Evolutionary conservation across 1,140 invertebrate genomes (phyloP).

Genomic region (Plutomurus gul): DNA sequence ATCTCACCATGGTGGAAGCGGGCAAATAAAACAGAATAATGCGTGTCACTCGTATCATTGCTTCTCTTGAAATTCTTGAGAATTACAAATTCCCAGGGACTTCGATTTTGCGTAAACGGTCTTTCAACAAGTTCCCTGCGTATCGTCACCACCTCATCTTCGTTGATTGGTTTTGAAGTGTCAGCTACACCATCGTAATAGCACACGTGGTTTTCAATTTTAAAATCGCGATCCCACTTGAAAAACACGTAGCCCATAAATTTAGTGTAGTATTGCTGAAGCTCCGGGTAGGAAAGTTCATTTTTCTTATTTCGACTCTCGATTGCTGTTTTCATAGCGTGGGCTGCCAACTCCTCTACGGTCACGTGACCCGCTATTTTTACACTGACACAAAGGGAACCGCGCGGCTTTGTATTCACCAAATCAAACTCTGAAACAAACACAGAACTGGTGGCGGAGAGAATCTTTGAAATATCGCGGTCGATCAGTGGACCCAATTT

Average conservation of each 20-base stretch:
- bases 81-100: slow-evolving; percentile 33
- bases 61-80: background rate
- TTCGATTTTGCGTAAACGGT: background rate
- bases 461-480: too few relatives aligned
- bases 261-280: background rate
- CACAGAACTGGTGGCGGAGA: too few relatives aligned
- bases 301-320: background rate
- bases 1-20: slow-evolving; percentile 4
- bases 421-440: too few relatives aligned
- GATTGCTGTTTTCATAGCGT: background rate
- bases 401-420: too few relatives aligned
- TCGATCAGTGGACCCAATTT: too few relatives aligned
- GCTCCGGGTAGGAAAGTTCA: background rate
- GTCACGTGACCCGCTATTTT: background rate
- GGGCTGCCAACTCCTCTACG: background rate
- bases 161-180: background rate
- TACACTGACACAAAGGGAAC: background rate
- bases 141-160: background rate
- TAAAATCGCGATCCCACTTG: slow-evolving; percentile 35
- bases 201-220: background rate
- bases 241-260: slow-evolving; percentile 20
- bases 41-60: background rate
- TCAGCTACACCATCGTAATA: background rate
- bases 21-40: background rate
- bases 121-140: background rate